A percentile compares a stretch with the other conserved stretches of the same genome.
Evolutionary conservation across 2,888 invertebrate genomes (phyloP).

Genomic region (Ernsta delagoae): DNA sequence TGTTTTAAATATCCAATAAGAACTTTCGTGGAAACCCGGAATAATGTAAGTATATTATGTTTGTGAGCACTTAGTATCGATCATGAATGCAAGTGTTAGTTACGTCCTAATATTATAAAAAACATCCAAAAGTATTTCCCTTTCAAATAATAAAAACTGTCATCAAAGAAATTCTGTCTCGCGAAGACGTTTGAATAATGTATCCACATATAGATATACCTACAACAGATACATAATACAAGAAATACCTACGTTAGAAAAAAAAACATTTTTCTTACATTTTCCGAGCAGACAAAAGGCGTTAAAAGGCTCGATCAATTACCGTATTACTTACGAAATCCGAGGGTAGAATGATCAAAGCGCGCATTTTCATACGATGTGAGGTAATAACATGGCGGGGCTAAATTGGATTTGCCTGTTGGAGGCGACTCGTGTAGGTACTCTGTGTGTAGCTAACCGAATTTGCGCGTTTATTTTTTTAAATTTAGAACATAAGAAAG

Average conservation of each 20-base stretch:
- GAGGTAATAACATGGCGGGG: conserved; percentile 6
- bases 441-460: too few relatives aligned
- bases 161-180: background rate
- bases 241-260: conserved; percentile 15
- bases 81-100: background rate
- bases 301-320: conserved; percentile 35
- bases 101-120: too few relatives aligned
- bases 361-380: conserved; percentile 9
- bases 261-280: conserved; percentile 27
- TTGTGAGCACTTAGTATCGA: too few relatives aligned
- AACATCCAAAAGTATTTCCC: too few relatives aligned
- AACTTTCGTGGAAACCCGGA: too few relatives aligned
- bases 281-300: conserved; percentile 22
- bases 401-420: conserved; percentile 30
- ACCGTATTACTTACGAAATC: conserved; percentile 29
- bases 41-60: too few relatives aligned
- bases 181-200: background rate
- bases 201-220: background rate
- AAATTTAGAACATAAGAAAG: too few relatives aligned
- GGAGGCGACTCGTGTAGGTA: background rate
- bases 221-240: background rate
- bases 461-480: too few relatives aligned
- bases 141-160: background rate
- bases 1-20: too few relatives aligned
- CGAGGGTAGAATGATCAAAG: conserved; percentile 33